Evolutionary conservation across 2,888 invertebrate genomes (phyloP), one percentile per base, ranked within the genome.

Genomic region (Blastobasis adustella): DNA sequence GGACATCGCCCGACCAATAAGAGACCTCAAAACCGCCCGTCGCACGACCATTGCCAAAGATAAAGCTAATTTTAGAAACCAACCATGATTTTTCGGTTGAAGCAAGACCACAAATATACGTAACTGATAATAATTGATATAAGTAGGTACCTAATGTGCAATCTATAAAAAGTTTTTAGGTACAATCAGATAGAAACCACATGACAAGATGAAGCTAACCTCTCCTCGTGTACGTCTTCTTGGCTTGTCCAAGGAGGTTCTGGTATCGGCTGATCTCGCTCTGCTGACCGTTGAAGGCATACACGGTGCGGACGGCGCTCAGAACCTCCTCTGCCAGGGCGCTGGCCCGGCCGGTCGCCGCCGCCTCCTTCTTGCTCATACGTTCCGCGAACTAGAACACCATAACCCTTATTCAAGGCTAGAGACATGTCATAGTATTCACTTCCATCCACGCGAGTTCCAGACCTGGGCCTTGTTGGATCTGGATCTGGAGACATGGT

Each of bases 321-420:
- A 96, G 69, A 0, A 93, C 94, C 76, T 96, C 95, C 70, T 95
- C 94, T 1, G 95, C 95, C 10, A 95, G 91, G 0, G 91, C 80
- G 2, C 94, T 94, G 1, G 95, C 95, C 50, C 91, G 90, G 0
- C 94, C 95, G 62, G 96, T 95, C 0, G 92, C 92, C 54, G 90
- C 85, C 0, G 93, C 82, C 76, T 94, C 94, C 68, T 91, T 89
- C 65, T 92, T 91, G 0, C 93, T 90, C 43, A 93, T 71, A 55
- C 77, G 90, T 5, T 92, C 88, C 8, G 92, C 91, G 40, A 93
- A 79, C 91, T 92, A 50, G 47, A 49, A 45, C 7, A 10, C 37
- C 6, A 46, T 38, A 44, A 46, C n/a, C 23, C 23, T 23, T 23
- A 23, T 23, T n/a, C n/a, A 23, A 23, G 23, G 23, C 23, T 23